A percentile compares a stretch with the other conserved stretches of the same genome.
phyloP scores from a whole-genome alignment of 1,140 invertebrate species.

The Macrocentrus cingulum region DNA sequence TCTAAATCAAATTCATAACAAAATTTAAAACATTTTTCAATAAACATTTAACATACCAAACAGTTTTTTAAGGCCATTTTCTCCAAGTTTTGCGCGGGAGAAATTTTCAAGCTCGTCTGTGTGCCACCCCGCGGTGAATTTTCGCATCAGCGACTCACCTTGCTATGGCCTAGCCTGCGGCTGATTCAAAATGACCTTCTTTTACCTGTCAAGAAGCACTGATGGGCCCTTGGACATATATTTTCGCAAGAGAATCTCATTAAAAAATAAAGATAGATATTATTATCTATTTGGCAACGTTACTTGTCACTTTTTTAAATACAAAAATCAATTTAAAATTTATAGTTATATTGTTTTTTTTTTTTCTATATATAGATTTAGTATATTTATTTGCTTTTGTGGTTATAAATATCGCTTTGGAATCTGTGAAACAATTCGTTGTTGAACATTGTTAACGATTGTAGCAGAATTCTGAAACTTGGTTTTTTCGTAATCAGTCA shows the following conservation, averaged over 20 bases:
- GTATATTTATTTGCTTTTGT: no score
- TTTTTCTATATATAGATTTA: neutral
- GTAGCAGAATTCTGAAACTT: conserved; percentile 57
- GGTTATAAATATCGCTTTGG: conserved; percentile 22
- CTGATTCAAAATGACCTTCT: conserved; percentile 41
- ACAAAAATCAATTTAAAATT: no score
- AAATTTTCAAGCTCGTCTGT: neutral
- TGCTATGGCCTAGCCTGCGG: conserved; percentile 56
- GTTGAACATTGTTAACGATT: conserved; percentile 51
- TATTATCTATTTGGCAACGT: no score
- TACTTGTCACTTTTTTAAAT: no score
- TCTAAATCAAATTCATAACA: no score
- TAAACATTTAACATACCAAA: no score
- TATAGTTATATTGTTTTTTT: neutral
- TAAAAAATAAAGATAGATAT: no score
- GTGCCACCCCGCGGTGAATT: conserved; percentile 40
- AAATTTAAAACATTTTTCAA: no score
- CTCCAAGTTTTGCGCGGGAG: no score
- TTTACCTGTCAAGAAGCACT: conserved; percentile 30
- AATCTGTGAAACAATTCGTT: conserved; percentile 37
- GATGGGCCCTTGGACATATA: neutral
- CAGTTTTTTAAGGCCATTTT: no score
- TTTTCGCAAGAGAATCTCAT: neutral
- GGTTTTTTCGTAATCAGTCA: conserved; percentile 60
- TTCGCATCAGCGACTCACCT: conserved; percentile 47